Evolutionary conservation across 2,888 invertebrate genomes (phyloP).

Genomic region (Mesodorylaimus sp.): DNA sequence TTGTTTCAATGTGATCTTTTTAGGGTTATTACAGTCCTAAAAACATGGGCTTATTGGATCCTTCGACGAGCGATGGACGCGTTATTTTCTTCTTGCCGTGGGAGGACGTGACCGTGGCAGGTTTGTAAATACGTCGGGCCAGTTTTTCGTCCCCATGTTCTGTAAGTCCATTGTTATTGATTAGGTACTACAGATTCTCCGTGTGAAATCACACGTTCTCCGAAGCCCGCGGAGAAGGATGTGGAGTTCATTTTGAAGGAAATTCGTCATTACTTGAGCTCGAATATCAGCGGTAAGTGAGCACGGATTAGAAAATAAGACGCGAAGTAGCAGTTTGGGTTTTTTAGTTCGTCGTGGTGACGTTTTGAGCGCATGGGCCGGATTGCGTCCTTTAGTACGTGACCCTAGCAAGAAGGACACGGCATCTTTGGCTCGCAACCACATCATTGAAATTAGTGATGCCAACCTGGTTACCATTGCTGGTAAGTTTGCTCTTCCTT

Average conservation of each 20-base stretch:
- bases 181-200: constrained; percentile 92
- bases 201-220: constrained; percentile 75
- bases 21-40: constrained; percentile 61
- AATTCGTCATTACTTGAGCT: constrained; percentile 74
- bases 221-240: constrained; percentile 86
- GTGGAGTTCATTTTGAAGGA: constrained; percentile 93
- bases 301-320: neutral
- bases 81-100: constrained; percentile 99
- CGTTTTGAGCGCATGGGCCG: constrained; percentile 87
- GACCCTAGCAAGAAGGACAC: constrained; percentile 94
- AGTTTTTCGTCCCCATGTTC: no score
- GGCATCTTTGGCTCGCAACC: constrained; percentile 89
- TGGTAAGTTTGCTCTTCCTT: constrained; percentile 40
- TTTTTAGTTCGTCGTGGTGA: constrained; percentile 67
- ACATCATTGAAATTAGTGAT: constrained; percentile 83
- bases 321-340: neutral
- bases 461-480: constrained; percentile 81
- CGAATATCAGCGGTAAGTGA: constrained; percentile 15
- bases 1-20: no score
- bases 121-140: constrained; percentile 18
- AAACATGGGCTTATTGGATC: constrained; percentile 92
- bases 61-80: constrained; percentile 87
- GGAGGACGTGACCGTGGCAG: constrained; percentile 56
- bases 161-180: no score
- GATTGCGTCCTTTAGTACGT: constrained; percentile 84